phyloP scores from a whole-genome alignment of 92 coral and sea anemone species.

The Porites cylindrica region DNA sequence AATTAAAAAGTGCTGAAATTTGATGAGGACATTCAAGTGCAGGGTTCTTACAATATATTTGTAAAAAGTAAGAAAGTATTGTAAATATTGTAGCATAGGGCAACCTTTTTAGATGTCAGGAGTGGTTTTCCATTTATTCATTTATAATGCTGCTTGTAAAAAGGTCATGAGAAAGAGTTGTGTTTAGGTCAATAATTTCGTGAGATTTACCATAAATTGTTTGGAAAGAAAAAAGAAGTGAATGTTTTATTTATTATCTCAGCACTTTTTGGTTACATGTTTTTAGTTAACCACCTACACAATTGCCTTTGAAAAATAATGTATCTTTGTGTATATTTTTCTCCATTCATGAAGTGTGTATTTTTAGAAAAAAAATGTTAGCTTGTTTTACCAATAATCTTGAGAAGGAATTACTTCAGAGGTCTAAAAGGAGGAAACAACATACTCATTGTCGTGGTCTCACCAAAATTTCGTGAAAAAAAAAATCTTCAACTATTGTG shows the following conservation, averaged over 20 bases:
- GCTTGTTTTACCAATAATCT: neutral
- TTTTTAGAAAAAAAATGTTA: neutral
- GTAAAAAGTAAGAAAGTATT: neutral
- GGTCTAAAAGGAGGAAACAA: too few relatives aligned
- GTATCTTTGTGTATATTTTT: too few relatives aligned
- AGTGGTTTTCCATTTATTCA: neutral
- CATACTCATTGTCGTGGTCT: neutral
- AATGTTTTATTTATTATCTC: neutral
- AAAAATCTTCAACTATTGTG: too few relatives aligned
- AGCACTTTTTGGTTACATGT: too few relatives aligned
- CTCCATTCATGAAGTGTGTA: too few relatives aligned
- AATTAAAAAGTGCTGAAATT: neutral
- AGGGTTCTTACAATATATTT: neutral
- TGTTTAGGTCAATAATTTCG: neutral
- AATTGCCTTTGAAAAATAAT: too few relatives aligned
- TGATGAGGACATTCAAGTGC: neutral
- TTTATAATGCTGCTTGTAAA: neutral
- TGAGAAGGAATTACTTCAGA: too few relatives aligned
- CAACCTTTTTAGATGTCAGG: too few relatives aligned
- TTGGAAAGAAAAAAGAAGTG: neutral
- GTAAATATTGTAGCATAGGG: conserved; percentile 3
- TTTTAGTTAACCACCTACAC: too few relatives aligned
- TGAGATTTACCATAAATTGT: neutral
- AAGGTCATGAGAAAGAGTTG: neutral
- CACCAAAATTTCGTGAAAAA: too few relatives aligned